Base-by-base conservation (phyloP, 2,113 vertebrate species). In the Gallinago media region DNA sequence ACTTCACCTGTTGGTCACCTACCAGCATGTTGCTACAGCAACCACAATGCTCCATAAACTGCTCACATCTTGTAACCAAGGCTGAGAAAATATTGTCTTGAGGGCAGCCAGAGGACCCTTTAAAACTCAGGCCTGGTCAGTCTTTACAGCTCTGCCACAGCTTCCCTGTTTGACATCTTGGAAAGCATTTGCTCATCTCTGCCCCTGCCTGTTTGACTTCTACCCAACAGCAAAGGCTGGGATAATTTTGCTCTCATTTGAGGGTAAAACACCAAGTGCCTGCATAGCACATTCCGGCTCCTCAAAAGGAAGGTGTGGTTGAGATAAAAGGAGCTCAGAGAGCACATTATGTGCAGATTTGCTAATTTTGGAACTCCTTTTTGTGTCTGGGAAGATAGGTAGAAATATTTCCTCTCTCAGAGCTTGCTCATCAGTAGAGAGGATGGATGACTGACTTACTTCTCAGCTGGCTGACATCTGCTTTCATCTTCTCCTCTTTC, bases 401-500 rank as follows among this genome's bases (percentile, higher is more conserved):
- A 93, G 56, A 59, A 70, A 59, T 58, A 63, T 32, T 80, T 86
- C 42, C 71, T 62, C 23, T 50, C 50, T 38, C 36, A 15, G 7
- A 70, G 3, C 21, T 29, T 61, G 23, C 44, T 83, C 17, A 78
- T 54, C 36, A 67, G 25, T 23, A 58, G 38, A 56, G 23, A 58
- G 14, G 38, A 58, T n/a, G 25, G 46, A 50, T 38, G 13, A 79
- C 29, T 29, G 15, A 94, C 99, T 99, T 97, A 99, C 99, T 99
- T 97, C 98, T 99, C 88, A 99, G 98, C 34, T 99, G 98, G 40
- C 98, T 98, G 94, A 99, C 99, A 4, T 99, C 99, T 5, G 99
- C 99, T 84, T 98, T 99, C 99, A 99, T 99, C 97, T 98, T 98
- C 97, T 99, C 99, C 27, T 99, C 99, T 50, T 98, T 98, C 97